Evolutionary conservation across 2,113 vertebrate species (phyloP).

Genomic region (Triplophysa tibetana): DNA sequence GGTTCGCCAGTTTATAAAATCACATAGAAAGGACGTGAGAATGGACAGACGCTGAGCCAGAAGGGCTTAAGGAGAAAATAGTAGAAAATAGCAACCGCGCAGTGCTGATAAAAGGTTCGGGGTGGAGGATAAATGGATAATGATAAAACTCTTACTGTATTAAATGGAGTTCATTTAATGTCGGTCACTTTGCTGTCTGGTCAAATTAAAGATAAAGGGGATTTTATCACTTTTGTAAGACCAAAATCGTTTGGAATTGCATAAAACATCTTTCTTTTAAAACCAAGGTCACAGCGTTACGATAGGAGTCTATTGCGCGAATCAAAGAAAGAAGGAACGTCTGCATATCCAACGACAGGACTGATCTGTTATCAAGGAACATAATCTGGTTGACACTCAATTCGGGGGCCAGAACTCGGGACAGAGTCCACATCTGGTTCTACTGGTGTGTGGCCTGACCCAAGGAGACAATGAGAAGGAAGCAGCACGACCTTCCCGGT

Average conservation of each 20-base stretch:
- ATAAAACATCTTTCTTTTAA: neutral
- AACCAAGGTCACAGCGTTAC: neutral
- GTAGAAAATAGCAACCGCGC: neutral
- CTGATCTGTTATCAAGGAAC: neutral
- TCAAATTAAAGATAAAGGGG: neutral
- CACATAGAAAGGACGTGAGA: conserved; percentile 70
- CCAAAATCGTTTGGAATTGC: neutral
- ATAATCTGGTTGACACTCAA: conserved; percentile 47
- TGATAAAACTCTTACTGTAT: neutral
- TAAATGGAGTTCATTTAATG: conserved; percentile 3
- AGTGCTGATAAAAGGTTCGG: neutral
- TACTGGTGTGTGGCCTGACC: conserved; percentile 75
- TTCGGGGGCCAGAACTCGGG: conserved; percentile 58
- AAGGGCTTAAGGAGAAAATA: conserved; percentile 60
- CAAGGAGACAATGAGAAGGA: conserved; percentile 66
- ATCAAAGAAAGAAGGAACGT: neutral
- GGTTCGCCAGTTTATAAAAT: conserved; percentile 70
- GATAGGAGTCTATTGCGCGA: conserved; percentile 1
- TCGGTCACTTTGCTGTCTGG: neutral
- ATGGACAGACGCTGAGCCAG: conserved; percentile 63
- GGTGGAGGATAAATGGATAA: conserved; percentile 23
- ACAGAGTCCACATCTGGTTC: conserved; percentile 73
- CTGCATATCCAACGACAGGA: neutral
- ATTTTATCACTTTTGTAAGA: neutral
- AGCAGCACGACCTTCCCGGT: conserved; percentile 66